Percentiles rank a stretch among this genome's conserved stretches.
Evolutionary conservation across 1,140 invertebrate species (phyloP).

Genomic region (Rhysida immarginata): DNA sequence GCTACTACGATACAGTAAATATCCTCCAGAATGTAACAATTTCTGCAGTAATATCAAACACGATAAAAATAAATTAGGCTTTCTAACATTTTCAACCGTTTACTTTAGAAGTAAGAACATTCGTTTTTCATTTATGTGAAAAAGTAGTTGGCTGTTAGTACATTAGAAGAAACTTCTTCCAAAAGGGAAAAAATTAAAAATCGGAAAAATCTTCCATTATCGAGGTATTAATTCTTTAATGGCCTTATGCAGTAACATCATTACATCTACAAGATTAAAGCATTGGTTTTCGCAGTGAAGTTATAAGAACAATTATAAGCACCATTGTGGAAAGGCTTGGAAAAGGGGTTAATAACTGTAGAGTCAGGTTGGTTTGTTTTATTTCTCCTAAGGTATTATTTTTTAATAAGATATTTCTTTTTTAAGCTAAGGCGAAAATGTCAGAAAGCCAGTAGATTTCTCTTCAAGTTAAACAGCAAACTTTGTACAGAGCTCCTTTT

Average conservation of each 20-base stretch:
- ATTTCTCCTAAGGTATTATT: too few species aligned
- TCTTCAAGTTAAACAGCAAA: constrained; percentile 6
- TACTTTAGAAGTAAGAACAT: background rate
- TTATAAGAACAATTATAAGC: background rate
- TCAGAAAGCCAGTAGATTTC: constrained; percentile 5
- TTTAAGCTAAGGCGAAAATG: background rate
- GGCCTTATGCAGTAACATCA: too few species aligned
- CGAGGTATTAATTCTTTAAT: too few species aligned
- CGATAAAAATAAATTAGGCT: constrained; percentile 1
- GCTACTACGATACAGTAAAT: background rate
- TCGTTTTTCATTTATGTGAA: background rate
- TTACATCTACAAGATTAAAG: too few species aligned
- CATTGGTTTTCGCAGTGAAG: background rate
- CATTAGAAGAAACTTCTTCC: too few species aligned
- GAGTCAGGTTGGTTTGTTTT: too few species aligned
- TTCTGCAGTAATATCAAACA: background rate
- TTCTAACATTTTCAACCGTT: background rate
- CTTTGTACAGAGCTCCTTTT: constrained; percentile 5
- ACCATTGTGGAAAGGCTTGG: background rate
- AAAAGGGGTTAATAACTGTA: background rate
- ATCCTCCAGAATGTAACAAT: background rate
- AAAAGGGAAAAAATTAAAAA: too few species aligned
- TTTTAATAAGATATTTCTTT: background rate
- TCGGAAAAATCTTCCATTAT: too few species aligned
- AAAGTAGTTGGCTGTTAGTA: too few species aligned